phyloP scores from a whole-genome alignment of 2,113 vertebrate species.

The Campylomormyrus numenius region DNA sequence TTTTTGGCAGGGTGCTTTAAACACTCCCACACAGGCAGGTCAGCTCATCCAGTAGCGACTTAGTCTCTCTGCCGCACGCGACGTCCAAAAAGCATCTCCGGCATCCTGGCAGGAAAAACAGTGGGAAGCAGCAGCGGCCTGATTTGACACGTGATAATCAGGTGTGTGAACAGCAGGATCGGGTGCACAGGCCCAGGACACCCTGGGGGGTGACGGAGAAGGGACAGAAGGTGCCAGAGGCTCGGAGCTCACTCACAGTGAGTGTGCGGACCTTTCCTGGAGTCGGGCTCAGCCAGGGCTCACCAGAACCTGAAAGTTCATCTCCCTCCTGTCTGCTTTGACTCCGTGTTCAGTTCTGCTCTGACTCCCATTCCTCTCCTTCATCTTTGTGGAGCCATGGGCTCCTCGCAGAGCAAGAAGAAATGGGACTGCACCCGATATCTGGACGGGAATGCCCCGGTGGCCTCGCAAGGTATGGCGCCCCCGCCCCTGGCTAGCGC shows the following conservation, averaged over 20 bases:
- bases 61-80: not conserved
- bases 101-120: not conserved
- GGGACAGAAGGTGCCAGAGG: not conserved
- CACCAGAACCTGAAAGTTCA: not conserved
- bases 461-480: slow-evolving; percentile 41
- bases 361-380: not conserved
- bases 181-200: not conserved
- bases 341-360: not conserved
- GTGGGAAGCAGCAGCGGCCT: not conserved
- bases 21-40: not conserved
- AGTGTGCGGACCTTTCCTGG: not conserved
- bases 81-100: not conserved
- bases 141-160: not conserved
- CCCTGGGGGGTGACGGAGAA: not conserved
- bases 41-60: too few species aligned
- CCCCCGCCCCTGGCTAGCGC: not conserved
- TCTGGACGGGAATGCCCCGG: slow-evolving; percentile 47
- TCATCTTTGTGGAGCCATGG: slow-evolving; percentile 39
- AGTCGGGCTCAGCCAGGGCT: not conserved
- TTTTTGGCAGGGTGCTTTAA: not conserved
- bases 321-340: not conserved
- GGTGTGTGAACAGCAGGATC: not conserved
- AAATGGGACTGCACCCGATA: slow-evolving; percentile 54
- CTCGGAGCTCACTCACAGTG: not conserved
- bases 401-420: slow-evolving; percentile 48